phyloP scores from a whole-genome alignment of 1,140 invertebrate genomes.

The Eumeta japonica region DNA sequence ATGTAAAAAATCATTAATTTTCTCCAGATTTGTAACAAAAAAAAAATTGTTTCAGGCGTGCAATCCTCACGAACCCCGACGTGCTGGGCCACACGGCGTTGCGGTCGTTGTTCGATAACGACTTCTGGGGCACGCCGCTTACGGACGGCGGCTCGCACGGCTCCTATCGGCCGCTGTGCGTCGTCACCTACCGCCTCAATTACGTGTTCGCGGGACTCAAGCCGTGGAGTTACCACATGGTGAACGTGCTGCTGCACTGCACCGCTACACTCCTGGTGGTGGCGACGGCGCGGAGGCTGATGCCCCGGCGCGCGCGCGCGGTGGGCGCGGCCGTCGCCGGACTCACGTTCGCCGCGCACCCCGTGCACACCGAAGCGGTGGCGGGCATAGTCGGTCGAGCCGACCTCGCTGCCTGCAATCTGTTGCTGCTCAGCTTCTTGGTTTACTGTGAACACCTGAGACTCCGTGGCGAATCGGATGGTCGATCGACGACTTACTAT shows the following conservation, averaged over 20 bases:
- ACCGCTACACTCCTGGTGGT: conserved; percentile 79
- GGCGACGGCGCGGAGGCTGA: conserved; percentile 64
- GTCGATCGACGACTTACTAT: conserved; percentile 11
- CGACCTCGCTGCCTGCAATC: conserved; percentile 87
- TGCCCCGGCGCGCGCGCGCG: conserved; percentile 61
- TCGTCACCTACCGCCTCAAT: conserved; percentile 90
- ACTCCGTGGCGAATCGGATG: conserved; percentile 54
- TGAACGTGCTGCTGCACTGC: conserved; percentile 85
- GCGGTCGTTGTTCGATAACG: conserved; percentile 74
- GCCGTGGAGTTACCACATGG: conserved; percentile 87
- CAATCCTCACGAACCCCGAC: conserved; percentile 85
- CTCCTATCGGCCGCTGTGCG: conserved; percentile 88
- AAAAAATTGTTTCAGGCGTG: conserved; percentile 77
- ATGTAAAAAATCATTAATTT: no score
- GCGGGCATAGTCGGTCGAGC: conserved; percentile 95
- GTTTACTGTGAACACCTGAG: conserved; percentile 70
- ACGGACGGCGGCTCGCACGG: conserved; percentile 86
- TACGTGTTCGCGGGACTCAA: conserved; percentile 83
- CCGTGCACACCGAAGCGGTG: conserved; percentile 94
- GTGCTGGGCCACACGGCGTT: conserved; percentile 74
- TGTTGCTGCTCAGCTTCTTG: conserved; percentile 85
- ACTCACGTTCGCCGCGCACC: conserved; percentile 90
- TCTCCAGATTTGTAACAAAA: no score
- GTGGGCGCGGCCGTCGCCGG: conserved; percentile 75
- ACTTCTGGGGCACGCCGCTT: conserved; percentile 91